Conservation (phyloP, 30 jellyfish, hydroid and myxozoan species). For the Rhopilema esculentum region DNA sequence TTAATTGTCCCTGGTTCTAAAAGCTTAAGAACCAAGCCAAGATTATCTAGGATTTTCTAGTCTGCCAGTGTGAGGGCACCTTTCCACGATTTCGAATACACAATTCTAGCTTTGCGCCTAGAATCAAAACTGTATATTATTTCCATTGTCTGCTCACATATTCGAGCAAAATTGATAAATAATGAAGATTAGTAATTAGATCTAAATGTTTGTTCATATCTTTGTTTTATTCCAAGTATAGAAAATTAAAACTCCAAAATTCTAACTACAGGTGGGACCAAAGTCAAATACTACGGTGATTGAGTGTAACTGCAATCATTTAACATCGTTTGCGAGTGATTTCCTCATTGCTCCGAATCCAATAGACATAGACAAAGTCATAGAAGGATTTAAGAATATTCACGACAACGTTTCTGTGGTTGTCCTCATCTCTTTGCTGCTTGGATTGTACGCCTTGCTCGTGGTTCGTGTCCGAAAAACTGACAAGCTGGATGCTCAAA, state of each 20-base stretch:
- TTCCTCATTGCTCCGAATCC: constrained; percentile 93
- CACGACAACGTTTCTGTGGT: constrained; percentile 74
- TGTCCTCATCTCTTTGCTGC: constrained; percentile 43
- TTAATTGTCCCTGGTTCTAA: too few relatives aligned
- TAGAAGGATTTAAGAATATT: constrained; percentile 78
- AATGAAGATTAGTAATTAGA: too few relatives aligned
- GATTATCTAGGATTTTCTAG: too few relatives aligned
- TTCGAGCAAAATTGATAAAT: too few relatives aligned
- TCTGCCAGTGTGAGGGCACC: too few relatives aligned
- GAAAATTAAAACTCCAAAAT: not conserved
- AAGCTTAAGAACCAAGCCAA: too few relatives aligned
- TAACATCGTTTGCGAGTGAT: constrained; percentile 86
- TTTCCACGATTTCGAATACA: not conserved
- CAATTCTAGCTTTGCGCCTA: not conserved
- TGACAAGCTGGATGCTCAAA: constrained; percentile 56
- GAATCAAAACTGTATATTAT: too few relatives aligned
- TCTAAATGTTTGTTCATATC: not conserved
- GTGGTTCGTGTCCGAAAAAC: constrained; percentile 55
- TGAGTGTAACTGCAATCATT: constrained; percentile 84
- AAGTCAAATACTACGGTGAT: constrained; percentile 50
- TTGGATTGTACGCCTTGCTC: constrained; percentile 36
- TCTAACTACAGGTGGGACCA: constrained; percentile 73
- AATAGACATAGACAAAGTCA: constrained; percentile 84
- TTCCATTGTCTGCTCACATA: too few relatives aligned
- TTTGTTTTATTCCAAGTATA: not conserved